A percentile compares a stretch with the other conserved stretches of the same genome.
Evolutionary conservation across 1,140 invertebrate species (phyloP).

Genomic region (Amphibalanus amphitrite): DNA sequence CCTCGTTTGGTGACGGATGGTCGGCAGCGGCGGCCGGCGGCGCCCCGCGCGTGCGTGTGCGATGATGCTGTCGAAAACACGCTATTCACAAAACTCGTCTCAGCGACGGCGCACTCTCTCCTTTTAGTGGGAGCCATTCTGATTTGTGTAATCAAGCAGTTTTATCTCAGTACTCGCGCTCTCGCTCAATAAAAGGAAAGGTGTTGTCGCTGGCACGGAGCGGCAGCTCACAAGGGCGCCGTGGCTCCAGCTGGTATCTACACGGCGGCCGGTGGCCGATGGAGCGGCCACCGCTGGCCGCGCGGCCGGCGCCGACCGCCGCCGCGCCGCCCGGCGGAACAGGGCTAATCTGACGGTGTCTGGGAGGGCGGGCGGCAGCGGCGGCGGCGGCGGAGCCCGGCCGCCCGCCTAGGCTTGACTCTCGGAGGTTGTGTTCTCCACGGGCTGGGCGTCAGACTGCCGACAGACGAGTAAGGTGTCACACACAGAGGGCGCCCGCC

Average conservation of each 20-base stretch:
- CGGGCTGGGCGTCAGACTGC: constrained; percentile 15
- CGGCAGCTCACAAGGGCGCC: background rate
- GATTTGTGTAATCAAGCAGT: background rate
- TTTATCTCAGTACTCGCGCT: background rate
- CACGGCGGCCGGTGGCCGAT: background rate
- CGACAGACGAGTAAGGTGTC: too few species aligned
- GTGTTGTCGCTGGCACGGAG: background rate
- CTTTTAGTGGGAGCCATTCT: background rate
- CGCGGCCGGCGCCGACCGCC: too few species aligned
- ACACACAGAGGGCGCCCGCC: too few species aligned
- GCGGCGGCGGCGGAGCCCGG: too few species aligned
- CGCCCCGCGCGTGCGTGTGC: background rate
- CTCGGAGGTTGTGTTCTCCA: constrained; percentile 23
- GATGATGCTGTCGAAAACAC: background rate
- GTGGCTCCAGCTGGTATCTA: background rate
- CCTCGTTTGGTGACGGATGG: background rate
- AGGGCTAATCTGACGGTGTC: background rate
- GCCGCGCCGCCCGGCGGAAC: background rate
- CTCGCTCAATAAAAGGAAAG: background rate
- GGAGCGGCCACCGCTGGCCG: too few species aligned
- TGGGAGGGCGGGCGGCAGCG: background rate
- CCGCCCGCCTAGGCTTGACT: constrained; percentile 20
- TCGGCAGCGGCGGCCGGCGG: background rate
- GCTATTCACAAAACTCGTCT: background rate
- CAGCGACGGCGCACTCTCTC: background rate